These are phyloP conservation scores for Hipparchia sbordonii DNA, from an alignment of 2,888 invertebrate species.

Conservation along the genomic window DNA sequence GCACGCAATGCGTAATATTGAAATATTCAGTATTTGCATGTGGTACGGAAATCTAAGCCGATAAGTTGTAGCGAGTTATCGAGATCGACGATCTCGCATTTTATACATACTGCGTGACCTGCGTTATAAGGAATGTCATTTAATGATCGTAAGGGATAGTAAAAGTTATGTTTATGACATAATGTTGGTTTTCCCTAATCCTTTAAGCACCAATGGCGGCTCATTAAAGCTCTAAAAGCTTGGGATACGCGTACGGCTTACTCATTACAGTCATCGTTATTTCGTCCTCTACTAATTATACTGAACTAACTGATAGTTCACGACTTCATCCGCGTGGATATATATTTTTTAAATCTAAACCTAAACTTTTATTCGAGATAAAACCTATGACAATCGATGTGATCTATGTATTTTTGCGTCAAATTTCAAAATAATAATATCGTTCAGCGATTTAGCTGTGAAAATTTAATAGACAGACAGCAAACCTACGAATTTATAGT, in stretches of 20 bases:
- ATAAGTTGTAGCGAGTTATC: conserved; percentile 42
- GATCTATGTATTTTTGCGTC: no score
- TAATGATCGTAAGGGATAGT: conserved; percentile 1
- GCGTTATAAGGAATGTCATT: conserved; percentile 28
- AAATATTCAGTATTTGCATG: conserved; percentile 40
- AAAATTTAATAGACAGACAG: no score
- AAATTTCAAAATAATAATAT: no score
- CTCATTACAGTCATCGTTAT: no score
- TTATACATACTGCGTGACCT: conserved; percentile 37
- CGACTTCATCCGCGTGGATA: not conserved
- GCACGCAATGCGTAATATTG: conserved; percentile 37
- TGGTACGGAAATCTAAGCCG: conserved; percentile 37
- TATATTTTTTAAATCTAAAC: no score
- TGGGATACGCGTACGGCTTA: no score
- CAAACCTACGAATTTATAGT: no score
- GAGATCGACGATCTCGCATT: conserved; percentile 36
- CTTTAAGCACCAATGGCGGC: no score
- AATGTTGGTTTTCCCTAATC: no score
- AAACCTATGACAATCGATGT: not conserved
- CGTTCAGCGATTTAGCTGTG: no score
- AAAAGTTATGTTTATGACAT: not conserved
- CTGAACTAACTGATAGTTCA: not conserved
- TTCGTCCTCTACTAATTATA: no score
- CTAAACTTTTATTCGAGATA: not conserved
- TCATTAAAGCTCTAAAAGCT: no score